Conservation (phyloP, 2,888 invertebrate genomes). For the Limnephilus marmoratus region DNA sequence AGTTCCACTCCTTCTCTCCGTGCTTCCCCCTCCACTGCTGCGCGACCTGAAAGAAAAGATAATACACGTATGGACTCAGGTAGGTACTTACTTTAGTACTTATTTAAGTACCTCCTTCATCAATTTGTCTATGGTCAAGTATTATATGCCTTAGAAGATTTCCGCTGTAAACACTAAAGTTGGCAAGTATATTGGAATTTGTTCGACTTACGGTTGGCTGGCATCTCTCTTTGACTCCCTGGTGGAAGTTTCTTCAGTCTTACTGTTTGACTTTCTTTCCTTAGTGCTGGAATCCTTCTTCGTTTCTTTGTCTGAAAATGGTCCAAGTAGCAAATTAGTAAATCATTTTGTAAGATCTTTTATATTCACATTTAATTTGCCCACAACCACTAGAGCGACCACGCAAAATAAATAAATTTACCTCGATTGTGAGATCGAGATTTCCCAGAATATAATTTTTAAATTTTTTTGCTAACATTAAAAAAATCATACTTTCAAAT, state of each 20-base stretch:
- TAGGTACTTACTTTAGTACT: not conserved
- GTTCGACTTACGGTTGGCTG: slow-evolving; percentile 57
- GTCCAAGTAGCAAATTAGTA: not conserved
- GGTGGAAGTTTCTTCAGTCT: slow-evolving; percentile 29
- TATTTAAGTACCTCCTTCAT: no score
- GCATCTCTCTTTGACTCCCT: slow-evolving; percentile 62
- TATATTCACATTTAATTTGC: not conserved
- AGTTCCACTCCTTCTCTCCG: not conserved
- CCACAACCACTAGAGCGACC: no score
- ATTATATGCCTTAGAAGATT: not conserved
- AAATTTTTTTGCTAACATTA: no score
- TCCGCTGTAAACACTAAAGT: not conserved
- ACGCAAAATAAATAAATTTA: no score
- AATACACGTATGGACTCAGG: not conserved
- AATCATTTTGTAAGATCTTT: not conserved
- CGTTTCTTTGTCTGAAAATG: slow-evolving; percentile 67
- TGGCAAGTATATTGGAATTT: not conserved
- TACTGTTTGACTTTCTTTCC: slow-evolving; percentile 55
- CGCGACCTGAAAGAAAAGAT: slow-evolving; percentile 39
- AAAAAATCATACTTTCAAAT: no score
- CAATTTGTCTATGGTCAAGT: not conserved
- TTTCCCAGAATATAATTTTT: no score
- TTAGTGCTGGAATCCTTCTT: slow-evolving; percentile 67
- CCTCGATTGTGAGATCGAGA: no score
- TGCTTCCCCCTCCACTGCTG: slow-evolving; percentile 19